Evolutionary conservation across 2,797 vertebrate genomes (phyloP), one percentile per base, ranked within the genome.

Genomic region (Macropus fuliginosus): DNA sequence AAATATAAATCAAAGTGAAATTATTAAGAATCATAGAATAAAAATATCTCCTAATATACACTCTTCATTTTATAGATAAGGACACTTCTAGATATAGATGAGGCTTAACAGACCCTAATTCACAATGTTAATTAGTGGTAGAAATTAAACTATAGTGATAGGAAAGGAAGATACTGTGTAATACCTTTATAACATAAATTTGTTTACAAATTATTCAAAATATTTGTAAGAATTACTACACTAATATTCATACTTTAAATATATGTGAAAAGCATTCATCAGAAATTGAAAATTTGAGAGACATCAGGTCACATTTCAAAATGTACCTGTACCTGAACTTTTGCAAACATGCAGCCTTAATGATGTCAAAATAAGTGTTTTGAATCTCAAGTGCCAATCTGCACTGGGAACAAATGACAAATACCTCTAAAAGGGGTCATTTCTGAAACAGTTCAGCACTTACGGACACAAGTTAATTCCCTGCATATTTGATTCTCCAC

Each of bases 251-350:
- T 0, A 89, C 34, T 95, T 56, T 62, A 90, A 8, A 40, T 56
- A 92, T 28, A 1, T 0, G 3, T 1, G 0, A 5, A 5, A 29
- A 87, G 54, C 4, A 0, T 16, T 57, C 3, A 94, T 28, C 0
- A 93, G 66, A 93, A 96, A 55, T 92, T 56, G 90, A 96, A 52
- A 29, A 91, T 91, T 95, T 97, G 57, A 27, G 93, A 93, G 94
- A 91, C 59, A 28, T 90, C 0, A 93, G 55, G 89, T 62, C 12
- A 8, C 92, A 92, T 93, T 95, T 94, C 21, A 91, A 90, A 40
- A 92, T 66, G 91, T 91, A 57, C 1, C 28, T 97, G 21, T 89
- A 59, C 27, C 55, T 91, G 50, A 94, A 10, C 31, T n/a, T 95
- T 93, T 92, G 56, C 4, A 91, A 62, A 52, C 94, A 87, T 91